A percentile compares a stretch with the other conserved stretches of the same genome.
These are phyloP conservation scores for Cydia strobilella DNA, from an alignment of 1,140 invertebrate genomes.

Conservation along the genomic window DNA sequence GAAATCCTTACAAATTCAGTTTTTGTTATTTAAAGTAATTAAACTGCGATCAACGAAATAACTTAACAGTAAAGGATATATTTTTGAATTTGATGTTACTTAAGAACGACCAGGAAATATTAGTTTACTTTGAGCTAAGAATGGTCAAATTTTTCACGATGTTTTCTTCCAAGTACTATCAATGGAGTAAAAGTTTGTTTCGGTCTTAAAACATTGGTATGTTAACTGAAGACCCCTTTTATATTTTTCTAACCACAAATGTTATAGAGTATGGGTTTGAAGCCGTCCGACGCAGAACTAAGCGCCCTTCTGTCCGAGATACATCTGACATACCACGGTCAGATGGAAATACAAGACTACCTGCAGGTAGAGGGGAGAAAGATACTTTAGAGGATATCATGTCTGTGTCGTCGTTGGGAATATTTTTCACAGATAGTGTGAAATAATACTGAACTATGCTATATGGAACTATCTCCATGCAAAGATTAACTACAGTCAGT, in stretches of 20 bases:
- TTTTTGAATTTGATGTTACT: too few species aligned
- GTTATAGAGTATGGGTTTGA: conserved; percentile 83
- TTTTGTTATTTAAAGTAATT: too few species aligned
- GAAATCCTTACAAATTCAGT: too few species aligned
- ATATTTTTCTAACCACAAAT: conserved; percentile 43
- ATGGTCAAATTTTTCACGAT: too few species aligned
- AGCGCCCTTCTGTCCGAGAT: conserved; percentile 85
- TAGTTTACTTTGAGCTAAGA: too few species aligned
- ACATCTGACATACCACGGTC: conserved; percentile 85
- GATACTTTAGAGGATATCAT: conserved; percentile 1
- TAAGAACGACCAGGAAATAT: too few species aligned
- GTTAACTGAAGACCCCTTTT: background rate
- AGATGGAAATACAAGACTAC: conserved; percentile 87
- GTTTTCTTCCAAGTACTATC: conserved; percentile 20
- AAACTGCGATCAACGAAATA: too few species aligned
- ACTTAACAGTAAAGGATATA: too few species aligned
- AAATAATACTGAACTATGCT: background rate
- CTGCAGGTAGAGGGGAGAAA: conserved; percentile 82
- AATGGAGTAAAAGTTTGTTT: background rate
- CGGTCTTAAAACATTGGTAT: background rate
- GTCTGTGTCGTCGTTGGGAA: conserved; percentile 19
- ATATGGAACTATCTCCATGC: conserved; percentile 1
- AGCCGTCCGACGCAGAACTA: conserved; percentile 83
- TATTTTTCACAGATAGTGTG: background rate
- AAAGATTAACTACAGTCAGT: too few species aligned